Evolutionary conservation across 1,140 invertebrate genomes (phyloP), one percentile per base, ranked within the genome.

Genomic region (Apis dorsata): DNA sequence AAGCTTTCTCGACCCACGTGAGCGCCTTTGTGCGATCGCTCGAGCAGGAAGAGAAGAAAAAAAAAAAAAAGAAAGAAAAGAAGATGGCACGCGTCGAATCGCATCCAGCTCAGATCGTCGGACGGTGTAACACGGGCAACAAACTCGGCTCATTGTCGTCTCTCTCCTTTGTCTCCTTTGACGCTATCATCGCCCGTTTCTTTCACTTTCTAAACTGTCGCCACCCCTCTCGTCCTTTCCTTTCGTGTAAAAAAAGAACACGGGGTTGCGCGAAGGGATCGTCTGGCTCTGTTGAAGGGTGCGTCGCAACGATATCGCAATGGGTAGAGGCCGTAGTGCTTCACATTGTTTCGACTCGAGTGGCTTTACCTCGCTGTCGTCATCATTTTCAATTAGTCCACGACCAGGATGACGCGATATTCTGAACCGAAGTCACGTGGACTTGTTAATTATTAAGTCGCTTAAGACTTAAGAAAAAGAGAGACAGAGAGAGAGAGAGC

Each of bases 361-460:
- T 84, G 85, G 81, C 78, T 83, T 81, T 72, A 57, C 72, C 65
- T 49, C 78, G 81, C 87, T 91, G 83, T 90, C 88, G 81, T 90
- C 90, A 89, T 90, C 90, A 91, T 91, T 91, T 91, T 89, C 90
- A 91, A 91, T 91, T 91, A 91, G 89, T 77, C 74, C 21, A 91
- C 88, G 89, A 90, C 84, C 88, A 83, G 76, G 72, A 3, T 81
- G 83, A 90, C 83, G 70, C 57, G 53, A 72, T 81, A 84, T 57
- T 84, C 70, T 81, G 71, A 84, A 75, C 63, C 34, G 34, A 44
- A 63, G 28, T 17, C 62, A 55, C 62, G 28, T 44, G 79, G 34
- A 85, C 85, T 89, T 91, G 89, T 91, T 90, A 91, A 89, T 91
- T 90, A 91, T 88, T 90, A 89, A 91, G 78, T 81, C 82, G 79